Conservation (phyloP, 2,888 invertebrate genomes). For the Abrostola triplasia region DNA sequence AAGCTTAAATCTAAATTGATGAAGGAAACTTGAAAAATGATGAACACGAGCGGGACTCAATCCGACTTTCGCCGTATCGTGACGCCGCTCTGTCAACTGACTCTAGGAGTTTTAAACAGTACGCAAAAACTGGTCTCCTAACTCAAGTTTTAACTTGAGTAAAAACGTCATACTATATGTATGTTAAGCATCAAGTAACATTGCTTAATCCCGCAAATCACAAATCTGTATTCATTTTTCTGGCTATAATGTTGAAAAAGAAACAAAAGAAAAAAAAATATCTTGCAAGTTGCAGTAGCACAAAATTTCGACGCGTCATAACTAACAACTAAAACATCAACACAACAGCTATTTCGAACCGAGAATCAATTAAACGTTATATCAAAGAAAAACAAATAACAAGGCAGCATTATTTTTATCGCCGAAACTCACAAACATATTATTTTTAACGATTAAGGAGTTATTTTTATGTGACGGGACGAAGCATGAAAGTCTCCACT, state of each 20-base stretch:
- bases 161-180: no score
- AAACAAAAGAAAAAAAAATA: neutral
- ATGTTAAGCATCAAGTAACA: no score
- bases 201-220: no score
- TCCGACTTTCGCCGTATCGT: no score
- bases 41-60: no score
- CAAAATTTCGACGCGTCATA: slow-evolving; percentile 22
- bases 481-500: slow-evolving; percentile 41
- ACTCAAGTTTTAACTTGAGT: no score
- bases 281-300: slow-evolving; percentile 1
- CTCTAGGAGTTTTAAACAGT: no score
- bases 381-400: slow-evolving; percentile 54
- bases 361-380: slow-evolving; percentile 44
- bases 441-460: slow-evolving; percentile 64
- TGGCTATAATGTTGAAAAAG: neutral
- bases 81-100: no score
- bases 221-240: no score
- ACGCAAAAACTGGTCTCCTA: no score
- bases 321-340: slow-evolving; percentile 34
- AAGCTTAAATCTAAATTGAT: no score
- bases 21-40: no score
- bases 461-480: slow-evolving; percentile 62
- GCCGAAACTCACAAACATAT: slow-evolving; percentile 54
- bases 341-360: slow-evolving; percentile 34
- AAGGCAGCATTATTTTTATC: slow-evolving; percentile 59